Conservation (phyloP, 2,113 vertebrate species). For the Oplegnathus fasciatus region DNA sequence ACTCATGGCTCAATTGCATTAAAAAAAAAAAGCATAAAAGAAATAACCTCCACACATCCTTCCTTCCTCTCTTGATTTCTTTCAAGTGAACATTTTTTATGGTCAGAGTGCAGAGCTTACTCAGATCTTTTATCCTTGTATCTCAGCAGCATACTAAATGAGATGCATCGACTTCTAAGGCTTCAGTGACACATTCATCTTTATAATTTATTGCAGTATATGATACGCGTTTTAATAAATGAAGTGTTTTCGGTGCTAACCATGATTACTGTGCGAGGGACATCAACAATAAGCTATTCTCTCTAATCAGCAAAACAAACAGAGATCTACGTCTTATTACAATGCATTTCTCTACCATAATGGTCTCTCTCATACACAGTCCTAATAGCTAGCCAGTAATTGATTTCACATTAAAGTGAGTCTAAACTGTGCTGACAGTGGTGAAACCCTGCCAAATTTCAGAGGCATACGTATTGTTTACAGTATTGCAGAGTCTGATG, state of each 20-base stretch:
- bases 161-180: background rate
- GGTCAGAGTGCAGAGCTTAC: background rate
- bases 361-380: background rate
- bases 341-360: slow-evolving; percentile 17
- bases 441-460: slow-evolving; percentile 24
- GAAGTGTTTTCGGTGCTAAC: background rate
- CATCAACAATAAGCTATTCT: slow-evolving; percentile 8
- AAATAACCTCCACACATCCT: background rate
- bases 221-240: background rate
- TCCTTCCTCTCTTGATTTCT: background rate
- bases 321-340: slow-evolving; percentile 26
- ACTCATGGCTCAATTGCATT: background rate
- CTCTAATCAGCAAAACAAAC: slow-evolving; percentile 4
- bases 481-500: background rate
- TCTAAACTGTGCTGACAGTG: slow-evolving; percentile 51
- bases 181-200: background rate
- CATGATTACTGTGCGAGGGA: background rate
- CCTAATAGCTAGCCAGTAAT: slow-evolving; percentile 39
- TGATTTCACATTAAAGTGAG: slow-evolving; percentile 62
- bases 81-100: slow-evolving; percentile 1
- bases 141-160: background rate
- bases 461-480: background rate
- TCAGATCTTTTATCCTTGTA: slow-evolving; percentile 4
- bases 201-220: background rate
- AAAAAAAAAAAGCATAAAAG: background rate